Evolutionary conservation across 2,113 vertebrate species (phyloP), one percentile per base, ranked within the genome.

Genomic region (Kryptolebias marmoratus): DNA sequence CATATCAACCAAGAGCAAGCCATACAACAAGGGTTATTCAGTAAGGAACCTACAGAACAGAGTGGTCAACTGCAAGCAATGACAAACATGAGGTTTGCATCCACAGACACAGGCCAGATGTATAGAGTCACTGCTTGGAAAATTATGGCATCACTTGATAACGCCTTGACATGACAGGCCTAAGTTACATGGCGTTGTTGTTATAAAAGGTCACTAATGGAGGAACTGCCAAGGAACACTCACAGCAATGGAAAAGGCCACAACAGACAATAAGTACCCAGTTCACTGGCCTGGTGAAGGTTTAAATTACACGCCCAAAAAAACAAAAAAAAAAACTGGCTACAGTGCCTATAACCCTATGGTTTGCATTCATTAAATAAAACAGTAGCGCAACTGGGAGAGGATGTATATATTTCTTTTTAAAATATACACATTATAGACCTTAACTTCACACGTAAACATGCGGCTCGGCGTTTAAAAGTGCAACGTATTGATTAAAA

Each of bases 141-240:
- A 73, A 83, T 54, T 62, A 75, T 42, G 68, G 71, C 70, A 87
- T 89, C 81, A 90, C 76, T 77, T 84, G 77, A 88, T 86, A 82
- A 89, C 76, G 80, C 64, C 72, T 71, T 85, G 80, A 73, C 60
- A 83, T 75, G 82, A 87, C n/a, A 81, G 79, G 84, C 82, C 81
- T 56, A 77, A 83, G 59, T 83, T 88, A 61, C 81, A 89, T 83
- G 64, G 76, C 45, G 53, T 61, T 89, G 54, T 73, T 88, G 77
- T 87, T 80, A 48, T 67, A 58, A 91, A 90, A 87, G 82, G 87
- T 85, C 82, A 88, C 60, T 57, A 82, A 76, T 81, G 67, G 69
- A 76, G 60, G 44, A 15, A 52, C 63, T 83, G 79, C 53, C 80
- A 82, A 80, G 66, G 68, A 42, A 59, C 49, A 81, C 55, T 81